A percentile compares a stretch with the other conserved stretches of the same genome.
Conservation (phyloP, 2,113 vertebrate genomes). For the Corythornis vintsioides region DNA sequence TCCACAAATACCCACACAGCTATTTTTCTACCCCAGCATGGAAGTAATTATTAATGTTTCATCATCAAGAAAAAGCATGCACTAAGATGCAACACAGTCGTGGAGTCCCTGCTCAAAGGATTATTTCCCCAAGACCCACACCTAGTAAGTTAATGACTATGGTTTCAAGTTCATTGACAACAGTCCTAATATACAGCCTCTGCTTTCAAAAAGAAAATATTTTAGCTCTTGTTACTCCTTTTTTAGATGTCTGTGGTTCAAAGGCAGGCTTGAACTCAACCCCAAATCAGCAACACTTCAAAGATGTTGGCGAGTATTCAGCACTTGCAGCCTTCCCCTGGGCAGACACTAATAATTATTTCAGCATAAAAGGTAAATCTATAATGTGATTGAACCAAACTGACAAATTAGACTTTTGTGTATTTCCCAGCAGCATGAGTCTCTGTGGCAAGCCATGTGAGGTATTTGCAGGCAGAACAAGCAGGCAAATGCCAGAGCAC, state of each 20-base stretch:
- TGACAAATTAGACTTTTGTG: background rate
- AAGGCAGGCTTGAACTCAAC: background rate
- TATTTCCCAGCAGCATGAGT: background rate
- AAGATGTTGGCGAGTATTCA: background rate
- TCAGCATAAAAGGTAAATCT: background rate
- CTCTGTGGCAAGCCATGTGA: fast-evolving
- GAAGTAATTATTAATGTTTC: background rate
- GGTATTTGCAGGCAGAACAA: background rate
- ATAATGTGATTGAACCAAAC: background rate
- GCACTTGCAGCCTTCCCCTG: background rate
- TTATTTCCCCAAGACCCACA: background rate
- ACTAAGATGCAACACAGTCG: background rate
- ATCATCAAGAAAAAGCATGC: background rate
- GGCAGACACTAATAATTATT: background rate
- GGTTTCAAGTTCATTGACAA: background rate
- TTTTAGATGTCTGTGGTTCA: background rate
- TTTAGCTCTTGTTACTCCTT: background rate
- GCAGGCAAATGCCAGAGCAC: background rate
- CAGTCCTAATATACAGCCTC: background rate
- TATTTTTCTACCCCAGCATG: background rate
- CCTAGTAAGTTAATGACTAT: background rate
- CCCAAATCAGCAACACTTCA: background rate
- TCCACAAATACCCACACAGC: background rate
- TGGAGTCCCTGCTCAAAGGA: background rate
- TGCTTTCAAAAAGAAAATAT: background rate